Evolutionary conservation across 2,888 invertebrate species (phyloP).

Genomic region (Ophion ellenae): DNA sequence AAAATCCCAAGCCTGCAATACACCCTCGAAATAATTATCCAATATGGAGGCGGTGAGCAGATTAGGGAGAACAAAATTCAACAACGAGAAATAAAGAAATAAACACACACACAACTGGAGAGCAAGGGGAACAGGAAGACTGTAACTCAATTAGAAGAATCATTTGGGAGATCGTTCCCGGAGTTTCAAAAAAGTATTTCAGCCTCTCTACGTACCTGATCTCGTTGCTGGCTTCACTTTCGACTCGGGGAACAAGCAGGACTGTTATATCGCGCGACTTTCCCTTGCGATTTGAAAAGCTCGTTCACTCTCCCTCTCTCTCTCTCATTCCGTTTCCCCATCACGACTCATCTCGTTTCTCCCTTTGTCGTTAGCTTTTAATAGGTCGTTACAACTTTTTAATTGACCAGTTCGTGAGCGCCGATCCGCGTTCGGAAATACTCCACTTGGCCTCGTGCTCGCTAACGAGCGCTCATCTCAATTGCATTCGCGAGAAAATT

Average conservation of each 20-base stretch:
- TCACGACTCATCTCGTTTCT: conserved; percentile 61
- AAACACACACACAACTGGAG: conserved; percentile 24
- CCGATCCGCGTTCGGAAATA: conserved; percentile 61
- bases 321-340: conserved; percentile 55
- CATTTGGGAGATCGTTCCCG: conserved; percentile 49
- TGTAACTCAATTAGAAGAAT: conserved; percentile 64
- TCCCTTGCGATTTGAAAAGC: conserved; percentile 55
- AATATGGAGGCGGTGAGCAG: too few species aligned
- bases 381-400: conserved; percentile 73
- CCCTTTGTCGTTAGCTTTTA: conserved; percentile 68
- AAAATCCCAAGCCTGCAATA: too few species aligned
- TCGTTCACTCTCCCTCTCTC: conserved; percentile 47
- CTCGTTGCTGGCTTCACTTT: conserved; percentile 24
- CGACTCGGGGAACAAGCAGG: conserved; percentile 46
- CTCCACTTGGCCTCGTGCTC: conserved; percentile 37
- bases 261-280: conserved; percentile 60
- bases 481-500: conserved; percentile 68
- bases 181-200: conserved; percentile 42
- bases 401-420: conserved; percentile 68
- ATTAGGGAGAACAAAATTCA: not conserved
- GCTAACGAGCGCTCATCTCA: conserved; percentile 69
- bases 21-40: too few species aligned
- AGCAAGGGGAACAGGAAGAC: conserved; percentile 22
- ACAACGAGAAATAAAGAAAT: conserved; percentile 3
- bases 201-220: conserved; percentile 13